phyloP scores from a whole-genome alignment of 2,888 invertebrate genomes.

The Notodonta dromedarius region DNA sequence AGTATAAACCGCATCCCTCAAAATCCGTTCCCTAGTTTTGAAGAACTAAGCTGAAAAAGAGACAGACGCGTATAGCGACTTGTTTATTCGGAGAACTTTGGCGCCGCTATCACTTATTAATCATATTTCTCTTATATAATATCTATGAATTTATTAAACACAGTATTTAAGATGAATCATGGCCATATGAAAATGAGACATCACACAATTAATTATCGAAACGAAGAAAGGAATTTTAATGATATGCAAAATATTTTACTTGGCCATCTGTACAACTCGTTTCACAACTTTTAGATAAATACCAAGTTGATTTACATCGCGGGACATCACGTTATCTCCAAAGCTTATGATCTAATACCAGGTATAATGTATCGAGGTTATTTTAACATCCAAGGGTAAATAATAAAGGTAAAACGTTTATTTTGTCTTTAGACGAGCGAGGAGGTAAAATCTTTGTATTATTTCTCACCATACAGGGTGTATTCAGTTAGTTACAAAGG shows the following conservation, averaged over 20 bases:
- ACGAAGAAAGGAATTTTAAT: conserved; percentile 29
- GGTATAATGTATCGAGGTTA: background rate
- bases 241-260: conserved; percentile 21
- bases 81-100: conserved; percentile 4
- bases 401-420: background rate
- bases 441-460: too few relatives aligned
- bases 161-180: conserved; percentile 10
- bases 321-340: background rate
- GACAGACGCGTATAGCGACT: too few relatives aligned
- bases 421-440: too few relatives aligned
- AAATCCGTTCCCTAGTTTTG: too few relatives aligned
- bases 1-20: too few relatives aligned
- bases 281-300: conserved; percentile 17
- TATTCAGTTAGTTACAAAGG: background rate
- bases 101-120: conserved; percentile 27
- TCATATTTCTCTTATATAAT: conserved; percentile 31
- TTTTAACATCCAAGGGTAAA: background rate
- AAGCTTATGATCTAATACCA: background rate
- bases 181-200: conserved; percentile 23
- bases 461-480: background rate
- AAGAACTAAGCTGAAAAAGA: too few relatives aligned
- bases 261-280: conserved; percentile 14
- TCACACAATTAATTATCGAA: conserved; percentile 23
- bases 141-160: conserved; percentile 19
- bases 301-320: conserved; percentile 4